Evolutionary conservation across 2,888 invertebrate genomes (phyloP), one percentile per base, ranked within the genome.

Genomic region (Heliconius ethilla): DNA sequence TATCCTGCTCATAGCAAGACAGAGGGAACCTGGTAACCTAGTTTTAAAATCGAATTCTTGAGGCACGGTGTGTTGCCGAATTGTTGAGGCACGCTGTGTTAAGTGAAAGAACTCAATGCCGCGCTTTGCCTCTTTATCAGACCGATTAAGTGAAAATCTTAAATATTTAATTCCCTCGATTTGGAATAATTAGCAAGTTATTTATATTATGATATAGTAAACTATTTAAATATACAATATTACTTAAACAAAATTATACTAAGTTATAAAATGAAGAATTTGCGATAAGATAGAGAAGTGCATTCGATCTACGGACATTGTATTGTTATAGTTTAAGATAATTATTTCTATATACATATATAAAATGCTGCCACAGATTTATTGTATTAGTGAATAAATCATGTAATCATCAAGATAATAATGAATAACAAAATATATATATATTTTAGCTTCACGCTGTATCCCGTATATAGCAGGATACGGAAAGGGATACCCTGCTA

Each of bases 231-330:
- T 59, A 59, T 10, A 59, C 3, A 59, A 9, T 59, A 59, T 59
- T 22, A 59, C 10, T 10, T n/a, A 59, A 59, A 59, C n/a, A n/a
- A 59, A 59, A n/a, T 59, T n/a, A 59, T 13, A 67, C 13, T n/a
- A 67, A 15, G 67, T 67, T 40, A 67, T n/a, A 40, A 40, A 67
- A 67, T n/a, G 5, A 7, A 40, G 10, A 9, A n/a, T 40, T 37
- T 37, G 13, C 67, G 67, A 67, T 67, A 67, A 67, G 33, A 67
- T n/a, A 37, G 33, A 67, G 67, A 37, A 67, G 67, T 40, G 40
- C 37, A 67, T 67, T 67, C 13, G 1, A 67, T n/a, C 13, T n/a
- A 25, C 5, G 6, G 37, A 33, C 40, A 5, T 67, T 67, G 25
- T 63, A 63, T 67, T 40, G n/a, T 40, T 67, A 67, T 15, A 2